phyloP scores from a whole-genome alignment of 2,797 vertebrate species.

The Fundulus diaphanus region DNA sequence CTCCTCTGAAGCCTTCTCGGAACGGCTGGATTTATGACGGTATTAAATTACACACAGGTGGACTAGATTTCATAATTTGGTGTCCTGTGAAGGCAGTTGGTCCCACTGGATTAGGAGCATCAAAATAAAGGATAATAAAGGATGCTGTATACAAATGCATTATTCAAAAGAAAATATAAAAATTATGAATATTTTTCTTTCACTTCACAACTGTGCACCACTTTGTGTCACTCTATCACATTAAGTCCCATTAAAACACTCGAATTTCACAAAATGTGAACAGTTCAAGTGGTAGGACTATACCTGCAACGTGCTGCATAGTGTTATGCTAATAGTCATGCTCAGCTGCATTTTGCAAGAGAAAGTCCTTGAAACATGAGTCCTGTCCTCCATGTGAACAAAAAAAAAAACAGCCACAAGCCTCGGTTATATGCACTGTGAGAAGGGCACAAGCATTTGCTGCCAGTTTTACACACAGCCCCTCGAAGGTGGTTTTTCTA shows the following conservation, averaged over 20 bases:
- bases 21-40: too few species aligned
- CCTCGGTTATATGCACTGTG: conserved; percentile 30
- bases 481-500: conserved; percentile 57
- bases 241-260: background rate
- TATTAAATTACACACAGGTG: background rate
- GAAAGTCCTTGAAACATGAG: conserved; percentile 52
- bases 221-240: background rate
- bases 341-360: conserved; percentile 40
- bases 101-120: background rate
- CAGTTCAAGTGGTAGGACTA: too few species aligned
- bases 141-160: background rate
- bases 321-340: conserved; percentile 54
- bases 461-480: conserved; percentile 29
- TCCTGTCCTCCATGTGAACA: conserved; percentile 35
- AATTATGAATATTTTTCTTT: background rate
- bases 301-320: conserved; percentile 26
- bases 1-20: background rate
- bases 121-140: background rate
- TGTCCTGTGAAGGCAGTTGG: background rate
- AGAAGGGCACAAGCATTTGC: conserved; percentile 46
- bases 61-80: background rate
- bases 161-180: background rate
- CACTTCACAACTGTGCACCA: background rate
- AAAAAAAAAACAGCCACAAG: conserved; percentile 35
- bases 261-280: background rate